Conservation (phyloP, 2,113 vertebrate species). For the Petroica traversi region DNA sequence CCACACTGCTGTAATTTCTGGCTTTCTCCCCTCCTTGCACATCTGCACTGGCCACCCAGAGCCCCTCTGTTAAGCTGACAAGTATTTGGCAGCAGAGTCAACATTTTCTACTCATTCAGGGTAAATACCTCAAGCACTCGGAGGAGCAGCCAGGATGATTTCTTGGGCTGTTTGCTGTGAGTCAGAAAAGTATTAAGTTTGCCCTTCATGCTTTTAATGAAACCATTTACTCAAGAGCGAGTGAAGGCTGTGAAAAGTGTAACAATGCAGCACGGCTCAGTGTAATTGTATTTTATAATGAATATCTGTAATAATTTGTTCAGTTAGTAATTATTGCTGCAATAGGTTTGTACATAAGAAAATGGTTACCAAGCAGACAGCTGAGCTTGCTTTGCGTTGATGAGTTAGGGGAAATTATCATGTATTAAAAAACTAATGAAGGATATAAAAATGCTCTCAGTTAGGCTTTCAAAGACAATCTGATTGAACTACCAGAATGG, state of each 20-base stretch:
- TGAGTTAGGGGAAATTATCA: constrained; percentile 18
- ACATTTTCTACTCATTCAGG: background rate
- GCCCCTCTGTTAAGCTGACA: background rate
- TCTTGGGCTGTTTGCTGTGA: background rate
- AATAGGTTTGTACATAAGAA: background rate
- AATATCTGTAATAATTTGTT: constrained; percentile 32
- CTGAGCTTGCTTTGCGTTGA: background rate
- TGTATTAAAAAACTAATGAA: constrained; percentile 36
- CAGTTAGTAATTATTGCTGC: constrained; percentile 26
- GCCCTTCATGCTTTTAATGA: constrained; percentile 45
- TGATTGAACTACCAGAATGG: constrained; percentile 57
- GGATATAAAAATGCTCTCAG: constrained; percentile 4
- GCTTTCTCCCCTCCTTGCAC: background rate
- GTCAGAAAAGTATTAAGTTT: constrained; percentile 39
- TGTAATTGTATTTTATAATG: constrained; percentile 26
- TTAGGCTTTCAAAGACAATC: constrained; percentile 3
- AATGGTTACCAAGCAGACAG: background rate
- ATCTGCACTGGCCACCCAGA: background rate
- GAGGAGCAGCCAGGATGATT: constrained; percentile 14
- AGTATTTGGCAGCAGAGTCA: background rate
- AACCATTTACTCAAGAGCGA: constrained; percentile 50
- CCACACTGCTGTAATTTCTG: background rate
- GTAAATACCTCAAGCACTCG: background rate
- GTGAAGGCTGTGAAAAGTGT: background rate
- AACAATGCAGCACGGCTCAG: background rate